These are phyloP conservation scores for Cinclus mexicanus DNA, from an alignment of 2,113 vertebrate species.

Conservation along the genomic window DNA sequence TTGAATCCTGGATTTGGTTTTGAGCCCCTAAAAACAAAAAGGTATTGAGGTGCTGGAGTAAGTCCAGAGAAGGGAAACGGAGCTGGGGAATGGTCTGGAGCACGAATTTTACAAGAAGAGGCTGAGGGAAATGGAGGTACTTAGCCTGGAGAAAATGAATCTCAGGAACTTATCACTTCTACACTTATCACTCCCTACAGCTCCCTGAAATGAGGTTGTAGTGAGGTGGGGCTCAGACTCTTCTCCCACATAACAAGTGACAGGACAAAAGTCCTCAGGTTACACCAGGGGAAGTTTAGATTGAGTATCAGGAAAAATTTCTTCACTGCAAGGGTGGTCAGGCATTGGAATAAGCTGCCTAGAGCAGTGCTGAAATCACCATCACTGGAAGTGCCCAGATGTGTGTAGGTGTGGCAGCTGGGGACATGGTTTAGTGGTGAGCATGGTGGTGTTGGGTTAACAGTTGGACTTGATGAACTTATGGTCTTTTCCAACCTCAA, in stretches of 20 bases:
- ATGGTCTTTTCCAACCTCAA: neutral
- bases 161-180: neutral
- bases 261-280: neutral
- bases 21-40: neutral
- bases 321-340: neutral
- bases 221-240: neutral
- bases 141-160: neutral
- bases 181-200: neutral
- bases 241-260: neutral
- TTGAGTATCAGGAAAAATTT: neutral
- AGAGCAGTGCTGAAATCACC: neutral
- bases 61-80: neutral
- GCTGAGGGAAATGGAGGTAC: neutral
- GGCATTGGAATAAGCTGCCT: neutral
- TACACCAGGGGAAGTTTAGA: neutral
- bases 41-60: neutral
- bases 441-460: fast-evolving
- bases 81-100: neutral
- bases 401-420: neutral
- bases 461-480: neutral
- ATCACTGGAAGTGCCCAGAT: neutral
- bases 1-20: neutral
- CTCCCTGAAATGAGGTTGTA: neutral
- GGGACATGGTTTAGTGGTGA: neutral
- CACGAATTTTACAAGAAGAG: neutral